These are phyloP conservation scores for Phacellophora camtschatica DNA, from an alignment of 30 jellyfish, hydroid and myxozoan genomes.

Conservation along the genomic window DNA sequence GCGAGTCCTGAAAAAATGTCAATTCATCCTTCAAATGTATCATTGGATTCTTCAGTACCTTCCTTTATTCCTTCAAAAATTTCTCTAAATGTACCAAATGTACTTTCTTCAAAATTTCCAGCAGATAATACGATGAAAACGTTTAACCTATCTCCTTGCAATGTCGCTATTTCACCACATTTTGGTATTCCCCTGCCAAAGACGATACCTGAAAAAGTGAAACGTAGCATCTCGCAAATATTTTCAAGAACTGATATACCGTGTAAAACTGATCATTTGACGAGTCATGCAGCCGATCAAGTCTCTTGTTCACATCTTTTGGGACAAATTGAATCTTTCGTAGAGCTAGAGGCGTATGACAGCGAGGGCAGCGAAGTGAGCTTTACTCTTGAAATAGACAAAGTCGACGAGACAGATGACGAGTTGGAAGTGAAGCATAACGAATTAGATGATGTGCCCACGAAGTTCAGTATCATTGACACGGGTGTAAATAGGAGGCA, in stretches of 20 bases:
- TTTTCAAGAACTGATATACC: not conserved
- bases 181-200: not conserved
- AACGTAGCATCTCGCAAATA: not conserved
- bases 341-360: not conserved
- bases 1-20: no score
- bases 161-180: not conserved
- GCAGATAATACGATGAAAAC: not conserved
- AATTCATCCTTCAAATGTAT: no score
- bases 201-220: not conserved
- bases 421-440: not conserved
- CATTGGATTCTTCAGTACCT: no score
- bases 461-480: not conserved
- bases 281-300: not conserved
- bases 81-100: no score
- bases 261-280: not conserved
- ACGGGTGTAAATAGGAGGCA: not conserved
- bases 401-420: not conserved
- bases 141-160: conserved; percentile 2
- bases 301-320: not conserved
- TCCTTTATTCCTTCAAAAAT: no score
- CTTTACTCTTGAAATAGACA: not conserved
- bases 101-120: no score
- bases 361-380: conserved; percentile 11
- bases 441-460: not conserved
- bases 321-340: not conserved